Percentiles rank a stretch among this genome's conserved stretches.
Evolutionary conservation across 2,797 vertebrate species (phyloP).

Genomic region (Fistularia commersonii): DNA sequence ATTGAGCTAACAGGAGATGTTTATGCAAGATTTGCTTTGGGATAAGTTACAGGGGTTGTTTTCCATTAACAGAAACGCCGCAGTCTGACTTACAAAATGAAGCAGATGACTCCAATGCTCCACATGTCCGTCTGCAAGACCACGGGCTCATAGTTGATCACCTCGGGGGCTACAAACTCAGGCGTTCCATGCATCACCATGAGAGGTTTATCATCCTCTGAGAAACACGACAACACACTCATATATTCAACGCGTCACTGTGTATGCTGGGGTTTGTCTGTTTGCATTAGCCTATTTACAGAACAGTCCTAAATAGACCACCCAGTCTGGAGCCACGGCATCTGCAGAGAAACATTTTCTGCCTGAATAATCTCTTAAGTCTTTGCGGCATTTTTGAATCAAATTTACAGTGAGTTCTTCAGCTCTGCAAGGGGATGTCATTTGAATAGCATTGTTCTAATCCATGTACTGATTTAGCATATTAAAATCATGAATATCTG

Average conservation of each 20-base stretch:
- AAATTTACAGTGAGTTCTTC: too few species aligned
- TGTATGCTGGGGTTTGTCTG: constrained; percentile 12
- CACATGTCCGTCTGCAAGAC: constrained; percentile 82
- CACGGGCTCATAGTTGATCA: constrained; percentile 81
- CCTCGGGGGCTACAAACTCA: constrained; percentile 88
- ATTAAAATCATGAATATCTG: too few species aligned
- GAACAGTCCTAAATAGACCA: constrained; percentile 25
- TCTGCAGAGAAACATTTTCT: neutral
- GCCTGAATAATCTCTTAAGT: too few species aligned
- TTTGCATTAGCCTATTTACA: constrained; percentile 11
- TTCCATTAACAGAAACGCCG: neutral
- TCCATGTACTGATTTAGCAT: too few species aligned
- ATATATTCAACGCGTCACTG: neutral
- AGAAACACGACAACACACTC: neutral
- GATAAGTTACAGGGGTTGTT: too few species aligned
- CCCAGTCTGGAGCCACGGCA: constrained; percentile 6
- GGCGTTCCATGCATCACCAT: constrained; percentile 84
- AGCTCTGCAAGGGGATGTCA: too few species aligned
- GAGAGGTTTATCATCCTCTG: constrained; percentile 70
- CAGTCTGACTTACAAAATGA: constrained; percentile 77
- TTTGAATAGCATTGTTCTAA: too few species aligned
- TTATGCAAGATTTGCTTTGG: too few species aligned
- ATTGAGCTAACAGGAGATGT: too few species aligned
- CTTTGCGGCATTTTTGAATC: too few species aligned
- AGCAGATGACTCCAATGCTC: constrained; percentile 89